Evolutionary conservation across 2,888 invertebrate species (phyloP).

Genomic region (Steinernema scapterisci): DNA sequence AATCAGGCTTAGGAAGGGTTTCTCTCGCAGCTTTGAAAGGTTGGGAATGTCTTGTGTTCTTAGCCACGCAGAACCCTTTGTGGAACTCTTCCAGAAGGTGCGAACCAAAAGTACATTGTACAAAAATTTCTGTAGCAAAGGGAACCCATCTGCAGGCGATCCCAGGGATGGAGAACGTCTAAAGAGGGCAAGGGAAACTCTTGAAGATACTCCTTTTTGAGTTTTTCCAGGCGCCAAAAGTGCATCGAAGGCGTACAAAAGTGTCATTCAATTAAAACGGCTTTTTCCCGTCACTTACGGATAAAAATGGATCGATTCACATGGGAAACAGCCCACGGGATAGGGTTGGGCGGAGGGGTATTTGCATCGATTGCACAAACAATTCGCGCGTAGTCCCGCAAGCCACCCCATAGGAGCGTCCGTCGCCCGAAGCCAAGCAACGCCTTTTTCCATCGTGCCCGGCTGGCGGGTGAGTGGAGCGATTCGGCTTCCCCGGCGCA

Average conservation of each 20-base stretch:
- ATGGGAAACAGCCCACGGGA: conserved; percentile 33
- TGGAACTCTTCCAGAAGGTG: too few species aligned
- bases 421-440: conserved; percentile 16
- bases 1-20: too few species aligned
- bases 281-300: background rate
- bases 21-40: too few species aligned
- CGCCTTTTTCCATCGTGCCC: conserved; percentile 16
- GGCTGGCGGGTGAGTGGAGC: background rate
- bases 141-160: too few species aligned
- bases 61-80: too few species aligned
- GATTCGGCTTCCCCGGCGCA: too few species aligned
- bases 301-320: conserved; percentile 29
- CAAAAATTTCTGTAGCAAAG: too few species aligned
- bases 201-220: conserved; percentile 3
- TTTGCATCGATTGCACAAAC: conserved; percentile 33
- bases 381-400: conserved; percentile 33
- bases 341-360: conserved; percentile 30
- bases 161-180: background rate
- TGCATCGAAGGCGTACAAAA: background rate
- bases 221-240: background rate
- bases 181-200: background rate
- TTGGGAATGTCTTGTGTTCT: too few species aligned
- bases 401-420: conserved; percentile 28
- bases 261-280: background rate
- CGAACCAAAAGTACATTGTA: too few species aligned